Conservation (phyloP, 2,113 vertebrate genomes). For the Syrmaticus mikado region DNA sequence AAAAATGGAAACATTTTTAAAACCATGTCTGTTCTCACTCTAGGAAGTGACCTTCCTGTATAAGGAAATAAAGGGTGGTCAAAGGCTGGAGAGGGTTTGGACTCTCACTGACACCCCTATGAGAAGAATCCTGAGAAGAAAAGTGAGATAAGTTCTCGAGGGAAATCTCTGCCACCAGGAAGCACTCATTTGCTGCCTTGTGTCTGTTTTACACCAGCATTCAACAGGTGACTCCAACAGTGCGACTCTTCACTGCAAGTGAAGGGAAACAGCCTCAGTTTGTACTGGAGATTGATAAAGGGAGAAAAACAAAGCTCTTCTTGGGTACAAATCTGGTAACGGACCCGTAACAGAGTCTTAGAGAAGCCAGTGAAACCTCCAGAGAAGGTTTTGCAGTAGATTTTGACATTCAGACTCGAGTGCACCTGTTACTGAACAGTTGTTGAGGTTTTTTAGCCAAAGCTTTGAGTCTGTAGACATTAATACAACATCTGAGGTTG, state of each 20-base stretch:
- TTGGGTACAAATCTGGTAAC: neutral
- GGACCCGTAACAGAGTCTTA: neutral
- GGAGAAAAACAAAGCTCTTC: neutral
- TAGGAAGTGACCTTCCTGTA: neutral
- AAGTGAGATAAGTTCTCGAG: rapidly evolving
- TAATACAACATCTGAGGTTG: slow-evolving; percentile 56
- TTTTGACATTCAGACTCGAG: neutral
- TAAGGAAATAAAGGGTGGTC: neutral
- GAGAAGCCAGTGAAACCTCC: neutral
- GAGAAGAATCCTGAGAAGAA: neutral
- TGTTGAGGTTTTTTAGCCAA: slow-evolving; percentile 51
- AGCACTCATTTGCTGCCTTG: neutral
- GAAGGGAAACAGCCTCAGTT: neutral
- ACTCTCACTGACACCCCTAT: neutral
- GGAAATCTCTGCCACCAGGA: neutral
- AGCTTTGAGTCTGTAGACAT: slow-evolving; percentile 62
- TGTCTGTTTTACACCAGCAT: neutral
- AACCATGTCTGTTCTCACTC: neutral
- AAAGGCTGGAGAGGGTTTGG: neutral
- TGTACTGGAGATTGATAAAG: neutral
- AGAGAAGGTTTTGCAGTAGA: neutral
- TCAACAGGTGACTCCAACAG: neutral
- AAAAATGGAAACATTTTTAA: neutral
- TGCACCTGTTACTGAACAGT: slow-evolving; percentile 73
- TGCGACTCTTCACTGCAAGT: neutral